Evolutionary conservation across 2,888 invertebrate genomes (phyloP).

Genomic region (Achlya flavicornis): DNA sequence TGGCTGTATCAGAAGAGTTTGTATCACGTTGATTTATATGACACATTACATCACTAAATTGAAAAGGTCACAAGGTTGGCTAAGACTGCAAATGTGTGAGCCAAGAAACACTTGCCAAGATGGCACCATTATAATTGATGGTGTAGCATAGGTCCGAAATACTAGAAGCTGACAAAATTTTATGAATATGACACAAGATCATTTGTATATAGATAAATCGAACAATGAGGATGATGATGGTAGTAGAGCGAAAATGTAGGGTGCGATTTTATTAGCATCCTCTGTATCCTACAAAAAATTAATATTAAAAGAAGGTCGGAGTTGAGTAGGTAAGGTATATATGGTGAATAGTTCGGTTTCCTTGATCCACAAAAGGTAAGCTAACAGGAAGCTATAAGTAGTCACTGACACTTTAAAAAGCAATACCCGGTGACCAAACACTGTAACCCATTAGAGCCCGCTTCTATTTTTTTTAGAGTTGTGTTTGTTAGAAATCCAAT

Average conservation of each 20-base stretch:
- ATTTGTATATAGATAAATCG: background rate
- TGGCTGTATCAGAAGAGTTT: background rate
- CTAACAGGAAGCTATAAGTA: background rate
- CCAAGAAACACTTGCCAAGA: slow-evolving; percentile 4
- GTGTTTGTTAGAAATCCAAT: background rate
- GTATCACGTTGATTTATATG: background rate
- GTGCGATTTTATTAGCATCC: no score
- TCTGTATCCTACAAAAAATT: no score
- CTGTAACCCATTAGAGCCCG: background rate
- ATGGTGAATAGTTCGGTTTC: no score
- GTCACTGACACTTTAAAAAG: slow-evolving; percentile 1
- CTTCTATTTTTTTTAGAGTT: background rate
- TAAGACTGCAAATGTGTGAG: background rate
- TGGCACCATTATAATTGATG: slow-evolving; percentile 1
- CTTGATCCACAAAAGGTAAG: background rate
- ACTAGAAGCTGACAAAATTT: background rate
- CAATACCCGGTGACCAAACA: slow-evolving; percentile 2
- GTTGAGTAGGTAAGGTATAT: no score
- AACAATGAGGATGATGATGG: no score
- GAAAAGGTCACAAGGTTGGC: background rate
- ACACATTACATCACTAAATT: background rate
- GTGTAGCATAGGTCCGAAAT: background rate
- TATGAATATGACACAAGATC: background rate
- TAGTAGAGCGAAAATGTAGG: no score
- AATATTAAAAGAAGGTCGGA: no score